Evolutionary conservation across 2,888 invertebrate genomes (phyloP).

Genomic region (Protula sp.): DNA sequence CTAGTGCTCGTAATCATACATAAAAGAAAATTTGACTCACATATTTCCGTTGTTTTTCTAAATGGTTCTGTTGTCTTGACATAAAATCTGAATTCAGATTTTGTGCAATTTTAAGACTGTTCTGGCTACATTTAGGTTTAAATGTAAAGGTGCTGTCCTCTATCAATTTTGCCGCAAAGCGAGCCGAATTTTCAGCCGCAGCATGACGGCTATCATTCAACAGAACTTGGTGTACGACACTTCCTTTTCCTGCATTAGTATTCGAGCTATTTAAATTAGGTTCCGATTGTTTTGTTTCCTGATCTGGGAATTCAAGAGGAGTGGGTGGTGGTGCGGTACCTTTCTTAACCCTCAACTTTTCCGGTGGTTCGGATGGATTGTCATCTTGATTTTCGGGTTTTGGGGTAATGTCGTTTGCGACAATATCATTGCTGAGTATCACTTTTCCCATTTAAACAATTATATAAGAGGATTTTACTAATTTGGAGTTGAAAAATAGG

Average conservation of each 20-base stretch:
- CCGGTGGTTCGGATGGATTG: too few relatives aligned
- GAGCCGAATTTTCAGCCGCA: background rate
- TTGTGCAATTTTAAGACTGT: constrained; percentile 38
- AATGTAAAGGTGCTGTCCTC: constrained; percentile 31
- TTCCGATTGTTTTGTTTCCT: background rate
- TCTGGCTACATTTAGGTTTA: constrained; percentile 35
- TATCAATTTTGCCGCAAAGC: background rate
- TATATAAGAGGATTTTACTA: too few relatives aligned
- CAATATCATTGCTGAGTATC: too few relatives aligned
- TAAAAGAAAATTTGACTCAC: too few relatives aligned
- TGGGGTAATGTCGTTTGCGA: too few relatives aligned
- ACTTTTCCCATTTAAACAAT: too few relatives aligned
- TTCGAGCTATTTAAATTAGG: background rate
- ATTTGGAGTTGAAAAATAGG: too few relatives aligned
- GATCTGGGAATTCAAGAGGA: background rate
- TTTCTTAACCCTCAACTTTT: too few relatives aligned
- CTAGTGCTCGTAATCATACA: too few relatives aligned
- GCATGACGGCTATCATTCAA: background rate
- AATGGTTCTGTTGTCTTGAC: constrained; percentile 28
- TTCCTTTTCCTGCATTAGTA: background rate
- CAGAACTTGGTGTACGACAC: background rate
- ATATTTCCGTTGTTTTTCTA: constrained; percentile 7
- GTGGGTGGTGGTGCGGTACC: background rate
- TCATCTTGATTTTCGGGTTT: too few relatives aligned
- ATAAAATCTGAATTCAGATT: constrained; percentile 40